These are phyloP conservation scores for Dendroctonus ponderosae DNA, from an alignment of 1,140 invertebrate genomes.

Conservation along the genomic window DNA sequence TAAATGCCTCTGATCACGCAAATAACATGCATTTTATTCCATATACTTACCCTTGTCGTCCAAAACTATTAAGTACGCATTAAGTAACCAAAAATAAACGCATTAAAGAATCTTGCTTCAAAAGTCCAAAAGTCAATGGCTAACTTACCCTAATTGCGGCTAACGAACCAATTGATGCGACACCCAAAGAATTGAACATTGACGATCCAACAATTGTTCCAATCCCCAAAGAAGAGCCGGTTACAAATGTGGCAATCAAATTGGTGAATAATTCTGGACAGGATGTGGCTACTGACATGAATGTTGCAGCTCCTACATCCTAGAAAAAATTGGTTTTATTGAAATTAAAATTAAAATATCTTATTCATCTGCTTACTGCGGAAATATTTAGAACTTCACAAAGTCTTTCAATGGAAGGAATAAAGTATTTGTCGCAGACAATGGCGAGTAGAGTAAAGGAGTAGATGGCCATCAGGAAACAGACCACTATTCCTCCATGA, in stretches of 20 bases:
- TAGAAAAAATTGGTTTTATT: slow-evolving; percentile 44
- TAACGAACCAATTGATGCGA: slow-evolving; percentile 79
- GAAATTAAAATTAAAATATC: background rate
- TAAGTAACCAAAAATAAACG: background rate
- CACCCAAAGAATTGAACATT: slow-evolving; percentile 85
- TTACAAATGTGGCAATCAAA: slow-evolving; percentile 78
- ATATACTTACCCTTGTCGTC: background rate
- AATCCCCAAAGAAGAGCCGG: slow-evolving; percentile 75
- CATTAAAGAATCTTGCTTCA: no score
- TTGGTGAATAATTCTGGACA: slow-evolving; percentile 90
- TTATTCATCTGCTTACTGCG: slow-evolving; percentile 54
- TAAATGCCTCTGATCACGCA: no score
- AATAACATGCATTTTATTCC: background rate
- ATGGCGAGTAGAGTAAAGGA: slow-evolving; percentile 75
- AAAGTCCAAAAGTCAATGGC: background rate
- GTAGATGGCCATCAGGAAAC: slow-evolving; percentile 75
- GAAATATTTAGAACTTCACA: slow-evolving; percentile 71
- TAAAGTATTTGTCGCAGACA: slow-evolving; percentile 83
- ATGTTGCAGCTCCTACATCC: slow-evolving; percentile 88
- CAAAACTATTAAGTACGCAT: background rate
- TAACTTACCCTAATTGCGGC: slow-evolving; percentile 65
- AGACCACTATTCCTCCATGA: slow-evolving; percentile 70
- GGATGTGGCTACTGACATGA: slow-evolving; percentile 87
- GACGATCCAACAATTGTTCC: slow-evolving; percentile 86
- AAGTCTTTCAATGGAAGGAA: slow-evolving; percentile 79